Conservation (phyloP, 2,888 invertebrate species). For the Aleiodes alternator region DNA sequence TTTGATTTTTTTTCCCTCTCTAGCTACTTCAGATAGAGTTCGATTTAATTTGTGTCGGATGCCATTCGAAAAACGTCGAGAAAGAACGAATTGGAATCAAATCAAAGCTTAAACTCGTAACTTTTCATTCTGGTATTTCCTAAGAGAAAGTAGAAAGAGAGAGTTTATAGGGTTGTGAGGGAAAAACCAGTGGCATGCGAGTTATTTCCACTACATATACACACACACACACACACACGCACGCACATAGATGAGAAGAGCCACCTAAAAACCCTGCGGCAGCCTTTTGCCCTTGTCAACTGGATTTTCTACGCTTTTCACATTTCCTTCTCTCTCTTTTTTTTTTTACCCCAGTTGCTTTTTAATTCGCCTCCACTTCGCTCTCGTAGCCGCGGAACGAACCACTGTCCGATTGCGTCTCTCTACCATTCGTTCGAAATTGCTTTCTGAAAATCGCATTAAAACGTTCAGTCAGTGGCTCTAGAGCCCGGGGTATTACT, state of each 20-base stretch:
- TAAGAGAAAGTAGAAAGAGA: slow-evolving; percentile 42
- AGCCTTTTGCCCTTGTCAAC: slow-evolving; percentile 53
- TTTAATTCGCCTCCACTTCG: slow-evolving; percentile 44
- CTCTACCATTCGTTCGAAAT: slow-evolving; percentile 42
- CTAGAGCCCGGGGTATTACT: too few relatives aligned
- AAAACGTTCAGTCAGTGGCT: slow-evolving; percentile 25
- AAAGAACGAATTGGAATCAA: slow-evolving; percentile 56
- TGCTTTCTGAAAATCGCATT: slow-evolving; percentile 43
- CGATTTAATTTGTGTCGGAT: slow-evolving; percentile 70
- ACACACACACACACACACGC: slow-evolving; percentile 19
- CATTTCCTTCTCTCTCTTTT: slow-evolving; percentile 45
- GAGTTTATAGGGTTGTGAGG: slow-evolving; percentile 33
- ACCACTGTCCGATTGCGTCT: slow-evolving; percentile 44
- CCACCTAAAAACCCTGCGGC: slow-evolving; percentile 42
- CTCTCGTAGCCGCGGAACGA: slow-evolving; percentile 3
- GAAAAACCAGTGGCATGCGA: slow-evolving; percentile 68
- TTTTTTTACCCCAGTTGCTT: slow-evolving; percentile 31
- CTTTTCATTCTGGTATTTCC: slow-evolving; percentile 60
- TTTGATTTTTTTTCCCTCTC: slow-evolving; percentile 42
- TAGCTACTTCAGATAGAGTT: slow-evolving; percentile 51
- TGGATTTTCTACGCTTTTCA: slow-evolving; percentile 45
- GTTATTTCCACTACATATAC: slow-evolving; percentile 63
- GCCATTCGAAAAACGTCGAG: slow-evolving; percentile 44
- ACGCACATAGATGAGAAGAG: slow-evolving; percentile 42
- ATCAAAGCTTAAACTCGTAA: slow-evolving; percentile 72